Percentiles rank a stretch among this genome's conserved stretches.
Evolutionary conservation across 2,888 invertebrate species (phyloP).

Genomic region (Anaspis maculata): DNA sequence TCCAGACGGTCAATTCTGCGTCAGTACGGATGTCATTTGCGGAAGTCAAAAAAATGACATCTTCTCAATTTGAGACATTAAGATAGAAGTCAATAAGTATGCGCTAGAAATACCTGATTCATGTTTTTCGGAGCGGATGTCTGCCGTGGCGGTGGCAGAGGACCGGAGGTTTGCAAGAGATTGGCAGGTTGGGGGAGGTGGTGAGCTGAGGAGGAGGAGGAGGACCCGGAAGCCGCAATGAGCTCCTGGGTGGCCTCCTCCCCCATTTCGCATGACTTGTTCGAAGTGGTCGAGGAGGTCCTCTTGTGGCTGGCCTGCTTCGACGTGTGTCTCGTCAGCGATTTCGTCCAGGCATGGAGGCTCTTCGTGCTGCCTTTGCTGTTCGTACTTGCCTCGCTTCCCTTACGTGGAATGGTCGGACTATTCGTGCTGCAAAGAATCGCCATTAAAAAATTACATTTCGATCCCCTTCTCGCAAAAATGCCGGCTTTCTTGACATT

Average conservation of each 20-base stretch:
- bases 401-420: conserved; percentile 39
- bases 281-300: conserved; percentile 27
- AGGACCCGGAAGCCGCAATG: conserved; percentile 39
- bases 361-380: conserved; percentile 22
- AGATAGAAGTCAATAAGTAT: too few relatives aligned
- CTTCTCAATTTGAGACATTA: too few relatives aligned
- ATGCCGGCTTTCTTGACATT: not conserved
- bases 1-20: too few relatives aligned
- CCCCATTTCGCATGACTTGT: conserved; percentile 43
- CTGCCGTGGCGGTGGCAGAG: too few relatives aligned
- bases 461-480: not conserved
- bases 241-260: conserved; percentile 47
- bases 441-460: not conserved
- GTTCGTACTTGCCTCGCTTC: conserved; percentile 31
- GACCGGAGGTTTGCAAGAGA: too few relatives aligned
- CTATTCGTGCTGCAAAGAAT: conserved; percentile 29
- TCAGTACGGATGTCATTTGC: too few relatives aligned
- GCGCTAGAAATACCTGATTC: too few relatives aligned
- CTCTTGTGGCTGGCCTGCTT: conserved; percentile 38
- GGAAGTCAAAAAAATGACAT: too few relatives aligned
- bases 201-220: too few relatives aligned
- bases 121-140: too few relatives aligned
- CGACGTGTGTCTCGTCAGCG: conserved; percentile 39
- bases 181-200: too few relatives aligned
- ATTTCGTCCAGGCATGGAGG: conserved; percentile 29